Conservation (phyloP, 1,140 invertebrate species). For the Drosophila setifemur region DNA sequence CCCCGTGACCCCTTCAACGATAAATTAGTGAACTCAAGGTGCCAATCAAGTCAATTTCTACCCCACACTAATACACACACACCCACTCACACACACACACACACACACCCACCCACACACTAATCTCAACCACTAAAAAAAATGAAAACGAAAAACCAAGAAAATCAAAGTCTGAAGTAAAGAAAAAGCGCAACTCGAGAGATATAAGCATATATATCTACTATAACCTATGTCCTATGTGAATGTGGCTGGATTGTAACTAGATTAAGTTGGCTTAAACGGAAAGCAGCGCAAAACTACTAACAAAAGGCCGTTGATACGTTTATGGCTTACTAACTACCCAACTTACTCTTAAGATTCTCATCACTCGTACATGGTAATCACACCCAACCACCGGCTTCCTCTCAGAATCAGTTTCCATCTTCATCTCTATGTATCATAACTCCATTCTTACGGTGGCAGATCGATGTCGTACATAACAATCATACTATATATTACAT, state of each 20-base stretch:
- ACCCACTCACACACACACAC: slow-evolving; percentile 13
- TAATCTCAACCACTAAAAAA: slow-evolving; percentile 54
- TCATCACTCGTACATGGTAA: slow-evolving; percentile 41
- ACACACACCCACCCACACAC: slow-evolving; percentile 31
- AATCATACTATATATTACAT: slow-evolving; percentile 1
- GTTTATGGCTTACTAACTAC: slow-evolving; percentile 55
- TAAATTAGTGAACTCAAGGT: slow-evolving; percentile 99
- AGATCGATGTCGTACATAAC: slow-evolving; percentile 16
- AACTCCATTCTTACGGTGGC: slow-evolving; percentile 18
- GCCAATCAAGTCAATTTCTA: slow-evolving; percentile 83
- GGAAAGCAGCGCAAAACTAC: slow-evolving; percentile 35
- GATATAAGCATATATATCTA: slow-evolving; percentile 57
- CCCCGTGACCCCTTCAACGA: slow-evolving; percentile 98
- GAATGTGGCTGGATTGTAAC: slow-evolving; percentile 79
- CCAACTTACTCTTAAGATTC: slow-evolving; percentile 54
- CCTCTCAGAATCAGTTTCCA: background rate
- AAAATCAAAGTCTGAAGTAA: slow-evolving; percentile 28
- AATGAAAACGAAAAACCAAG: background rate
- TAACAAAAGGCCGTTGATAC: slow-evolving; percentile 44
- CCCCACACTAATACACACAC: slow-evolving; percentile 36
- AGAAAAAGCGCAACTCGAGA: slow-evolving; percentile 42
- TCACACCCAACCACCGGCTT: slow-evolving; percentile 17
- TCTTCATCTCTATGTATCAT: slow-evolving; percentile 57
- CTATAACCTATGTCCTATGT: slow-evolving; percentile 69
- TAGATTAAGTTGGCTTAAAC: slow-evolving; percentile 61